Evolutionary conservation across 2,113 vertebrate genomes (phyloP), one percentile per base, ranked within the genome.

Genomic region (Ailurus styani): DNA sequence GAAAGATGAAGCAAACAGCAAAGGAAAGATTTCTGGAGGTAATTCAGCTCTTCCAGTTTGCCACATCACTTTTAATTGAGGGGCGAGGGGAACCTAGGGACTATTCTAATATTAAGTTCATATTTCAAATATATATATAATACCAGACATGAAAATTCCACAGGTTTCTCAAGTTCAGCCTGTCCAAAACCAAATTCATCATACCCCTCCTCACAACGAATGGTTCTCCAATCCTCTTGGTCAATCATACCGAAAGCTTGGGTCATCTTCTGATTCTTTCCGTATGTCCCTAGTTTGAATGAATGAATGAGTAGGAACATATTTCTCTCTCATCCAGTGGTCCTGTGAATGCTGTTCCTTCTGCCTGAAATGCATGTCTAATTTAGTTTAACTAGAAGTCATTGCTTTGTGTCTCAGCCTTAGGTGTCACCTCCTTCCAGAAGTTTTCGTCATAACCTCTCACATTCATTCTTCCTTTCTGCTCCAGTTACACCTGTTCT

Each of bases 71-170:
- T 79, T 88, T 83, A 96, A 64, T 5, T 40, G 37, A 23, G 20
- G 42, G 47, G 17, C 20, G 23, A 47, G 70, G 37, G 70, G 31
- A 62, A 64, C 5, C 9, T 25, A 89, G 27, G 55, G 77, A 77
- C 66, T 90, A 73, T 90, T 96, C 54, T 68, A 96, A 87, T 55
- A 87, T 37, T 93, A 86, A 83, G 40, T 52, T 81, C 27, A 37
- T 66, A 92, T 70, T 90, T 75, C 79, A 86, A 66, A 55, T 7
- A 17, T 40, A n/a, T 50, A 66, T 52, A 34, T 62, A 95, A 79
- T 18, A 90, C 54, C n/a, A 81, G 54, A 95, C 85, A 72, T 50
- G 34, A 75, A 93, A 95, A 95, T 57, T 55, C 78, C 27, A 84
- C 0, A 86, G 40, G 23, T 18, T 90, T 81, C 50, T 93, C 42